A percentile compares a stretch with the other conserved stretches of the same genome.
Conservation (phyloP, 2,888 invertebrate genomes). For the Agonopterix arenella region DNA sequence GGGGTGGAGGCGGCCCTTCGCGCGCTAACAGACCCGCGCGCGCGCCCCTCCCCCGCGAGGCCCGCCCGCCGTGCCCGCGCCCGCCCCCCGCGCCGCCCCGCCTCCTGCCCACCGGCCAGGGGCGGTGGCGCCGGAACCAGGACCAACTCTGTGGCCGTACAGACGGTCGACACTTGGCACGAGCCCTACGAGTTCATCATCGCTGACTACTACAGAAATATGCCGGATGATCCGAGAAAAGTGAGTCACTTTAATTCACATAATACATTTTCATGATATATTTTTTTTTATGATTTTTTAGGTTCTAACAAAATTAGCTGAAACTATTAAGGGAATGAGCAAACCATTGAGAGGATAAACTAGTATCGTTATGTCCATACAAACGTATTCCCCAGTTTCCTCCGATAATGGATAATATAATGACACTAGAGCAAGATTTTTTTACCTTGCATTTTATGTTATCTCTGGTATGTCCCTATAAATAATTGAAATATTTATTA, state of each 20-base stretch:
- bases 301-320: too few species aligned
- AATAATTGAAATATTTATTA: too few species aligned
- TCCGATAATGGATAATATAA: too few species aligned
- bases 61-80: slow-evolving; percentile 12
- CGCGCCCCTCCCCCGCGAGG: slow-evolving; percentile 18
- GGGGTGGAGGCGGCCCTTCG: slow-evolving; percentile 11
- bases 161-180: slow-evolving; percentile 84
- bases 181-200: slow-evolving; percentile 86
- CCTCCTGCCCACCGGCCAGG: slow-evolving; percentile 10
- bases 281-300: too few species aligned
- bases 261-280: background rate
- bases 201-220: slow-evolving; percentile 77
- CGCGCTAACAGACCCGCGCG: slow-evolving; percentile 12
- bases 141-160: slow-evolving; percentile 44
- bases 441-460: too few species aligned
- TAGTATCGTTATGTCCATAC: too few species aligned
- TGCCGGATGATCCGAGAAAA: slow-evolving; percentile 39
- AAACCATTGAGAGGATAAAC: too few species aligned
- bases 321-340: too few species aligned
- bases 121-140: background rate
- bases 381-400: too few species aligned
- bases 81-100: slow-evolving; percentile 12
- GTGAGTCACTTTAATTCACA: slow-evolving; percentile 23
- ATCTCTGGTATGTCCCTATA: too few species aligned
- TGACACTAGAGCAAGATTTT: too few species aligned